A percentile compares a stretch with the other conserved stretches of the same genome.
phyloP scores from a whole-genome alignment of 2,797 vertebrate genomes.

The Micrastur ruficollis region DNA sequence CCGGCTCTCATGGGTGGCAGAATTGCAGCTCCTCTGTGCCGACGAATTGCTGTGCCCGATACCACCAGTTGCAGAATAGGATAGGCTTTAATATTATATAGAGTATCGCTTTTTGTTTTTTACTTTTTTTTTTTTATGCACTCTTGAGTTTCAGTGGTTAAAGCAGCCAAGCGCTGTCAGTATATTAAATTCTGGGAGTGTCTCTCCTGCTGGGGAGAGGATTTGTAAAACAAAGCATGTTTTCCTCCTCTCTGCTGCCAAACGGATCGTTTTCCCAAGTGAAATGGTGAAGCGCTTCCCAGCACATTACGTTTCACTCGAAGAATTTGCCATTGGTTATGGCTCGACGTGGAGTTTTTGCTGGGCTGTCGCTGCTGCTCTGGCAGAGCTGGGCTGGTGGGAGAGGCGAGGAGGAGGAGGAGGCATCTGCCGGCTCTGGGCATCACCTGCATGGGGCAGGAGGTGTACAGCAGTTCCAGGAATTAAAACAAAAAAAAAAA shows the following conservation, averaged over 20 bases:
- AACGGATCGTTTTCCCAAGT: constrained; percentile 14
- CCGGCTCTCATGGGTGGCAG: rapidly evolving
- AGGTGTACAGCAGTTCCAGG: neutral
- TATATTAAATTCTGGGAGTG: constrained; percentile 61
- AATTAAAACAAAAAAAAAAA: neutral
- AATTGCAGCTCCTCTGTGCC: neutral
- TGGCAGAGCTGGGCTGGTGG: neutral
- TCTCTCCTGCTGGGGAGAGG: constrained; percentile 61
- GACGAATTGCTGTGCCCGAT: neutral
- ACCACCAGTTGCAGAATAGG: neutral
- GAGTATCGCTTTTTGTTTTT: rapidly evolving
- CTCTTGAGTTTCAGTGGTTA: constrained; percentile 30
- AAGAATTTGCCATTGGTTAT: constrained; percentile 62
- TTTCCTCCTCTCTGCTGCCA: constrained; percentile 56
- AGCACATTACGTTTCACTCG: constrained; percentile 15
- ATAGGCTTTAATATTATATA: neutral
- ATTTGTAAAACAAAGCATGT: constrained; percentile 66
- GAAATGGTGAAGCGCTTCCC: constrained; percentile 42
- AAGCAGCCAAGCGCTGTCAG: neutral
- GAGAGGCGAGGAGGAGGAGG: neutral
- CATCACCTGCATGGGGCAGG: neutral
- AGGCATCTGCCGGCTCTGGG: rapidly evolving
- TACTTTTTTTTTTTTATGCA: neutral
- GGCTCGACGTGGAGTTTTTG: neutral
- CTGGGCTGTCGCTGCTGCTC: neutral